Conservation (phyloP, 2,888 invertebrate species). For the Ophioninae sp. region DNA sequence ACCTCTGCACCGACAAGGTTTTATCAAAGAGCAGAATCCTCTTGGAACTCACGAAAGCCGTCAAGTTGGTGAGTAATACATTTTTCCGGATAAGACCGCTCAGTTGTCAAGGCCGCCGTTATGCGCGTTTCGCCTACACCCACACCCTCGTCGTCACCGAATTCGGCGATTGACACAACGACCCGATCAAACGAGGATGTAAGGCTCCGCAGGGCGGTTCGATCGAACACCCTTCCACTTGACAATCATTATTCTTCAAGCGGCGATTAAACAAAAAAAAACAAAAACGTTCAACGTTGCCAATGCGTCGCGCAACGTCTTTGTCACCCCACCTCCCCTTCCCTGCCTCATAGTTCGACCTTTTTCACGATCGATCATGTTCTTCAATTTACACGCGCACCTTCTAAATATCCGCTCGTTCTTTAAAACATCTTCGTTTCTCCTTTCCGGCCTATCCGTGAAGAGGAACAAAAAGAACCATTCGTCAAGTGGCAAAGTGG, state of each 20-base stretch:
- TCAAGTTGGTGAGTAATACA: slow-evolving; percentile 78
- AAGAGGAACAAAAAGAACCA: neutral
- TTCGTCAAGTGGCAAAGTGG: slow-evolving; percentile 11
- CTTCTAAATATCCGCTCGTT: slow-evolving; percentile 4
- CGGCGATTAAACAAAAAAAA: neutral
- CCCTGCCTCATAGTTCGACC: slow-evolving; percentile 36
- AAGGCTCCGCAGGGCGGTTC: neutral
- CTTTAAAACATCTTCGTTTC: neutral
- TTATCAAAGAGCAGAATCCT: slow-evolving; percentile 79
- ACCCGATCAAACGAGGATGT: too few relatives aligned
- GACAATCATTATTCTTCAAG: neutral
- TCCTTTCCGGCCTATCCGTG: neutral
- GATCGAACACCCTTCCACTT: neutral
- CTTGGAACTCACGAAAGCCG: slow-evolving; percentile 80
- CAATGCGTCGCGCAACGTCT: neutral
- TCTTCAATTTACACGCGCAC: neutral
- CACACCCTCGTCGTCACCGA: neutral
- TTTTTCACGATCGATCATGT: slow-evolving; percentile 49
- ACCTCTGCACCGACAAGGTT: slow-evolving; percentile 79
- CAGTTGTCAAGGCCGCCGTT: slow-evolving; percentile 62
- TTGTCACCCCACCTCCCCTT: slow-evolving; percentile 7
- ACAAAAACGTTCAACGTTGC: neutral
- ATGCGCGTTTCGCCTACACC: neutral
- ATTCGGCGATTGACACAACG: too few relatives aligned
- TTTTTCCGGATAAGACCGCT: slow-evolving; percentile 12